These are phyloP conservation scores for Ormyrus thymus DNA, from an alignment of 2,888 invertebrate genomes.

Conservation along the genomic window DNA sequence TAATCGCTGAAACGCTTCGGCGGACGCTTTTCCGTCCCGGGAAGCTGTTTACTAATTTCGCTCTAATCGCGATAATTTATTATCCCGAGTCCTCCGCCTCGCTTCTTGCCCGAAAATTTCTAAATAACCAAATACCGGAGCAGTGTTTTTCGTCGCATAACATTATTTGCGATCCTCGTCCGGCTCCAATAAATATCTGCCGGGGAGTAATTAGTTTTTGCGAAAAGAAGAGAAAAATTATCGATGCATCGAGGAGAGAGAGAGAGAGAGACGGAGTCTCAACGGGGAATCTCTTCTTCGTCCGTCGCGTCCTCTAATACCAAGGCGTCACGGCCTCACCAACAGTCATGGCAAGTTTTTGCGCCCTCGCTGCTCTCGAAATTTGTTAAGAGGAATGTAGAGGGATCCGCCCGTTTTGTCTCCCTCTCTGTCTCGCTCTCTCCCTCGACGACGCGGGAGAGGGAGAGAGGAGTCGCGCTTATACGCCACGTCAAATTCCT, in stretches of 20 bases:
- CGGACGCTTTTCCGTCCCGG: no score
- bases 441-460: not conserved
- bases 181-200: constrained; percentile 48
- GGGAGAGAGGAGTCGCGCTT: constrained; percentile 21
- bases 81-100: not conserved
- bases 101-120: constrained; percentile 44
- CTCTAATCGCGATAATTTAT: constrained; percentile 45
- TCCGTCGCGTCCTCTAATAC: constrained; percentile 31
- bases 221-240: constrained; percentile 51
- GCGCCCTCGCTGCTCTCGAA: constrained; percentile 55
- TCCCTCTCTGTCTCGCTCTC: not conserved
- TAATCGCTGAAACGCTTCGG: no score
- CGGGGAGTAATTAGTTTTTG: constrained; percentile 55
- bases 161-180: constrained; percentile 26
- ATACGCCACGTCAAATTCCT: constrained; percentile 48
- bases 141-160: constrained; percentile 15
- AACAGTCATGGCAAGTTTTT: constrained; percentile 63
- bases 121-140: constrained; percentile 40
- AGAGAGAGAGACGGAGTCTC: not conserved
- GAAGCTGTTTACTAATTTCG: not conserved
- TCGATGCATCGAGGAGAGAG: constrained; percentile 42
- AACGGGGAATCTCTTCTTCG: constrained; percentile 22
- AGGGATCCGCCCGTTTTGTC: constrained; percentile 55
- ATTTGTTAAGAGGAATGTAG: constrained; percentile 66
- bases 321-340: constrained; percentile 60